phyloP scores from a whole-genome alignment of 2,113 vertebrate species.

The Chlorocebus sabaeus region DNA sequence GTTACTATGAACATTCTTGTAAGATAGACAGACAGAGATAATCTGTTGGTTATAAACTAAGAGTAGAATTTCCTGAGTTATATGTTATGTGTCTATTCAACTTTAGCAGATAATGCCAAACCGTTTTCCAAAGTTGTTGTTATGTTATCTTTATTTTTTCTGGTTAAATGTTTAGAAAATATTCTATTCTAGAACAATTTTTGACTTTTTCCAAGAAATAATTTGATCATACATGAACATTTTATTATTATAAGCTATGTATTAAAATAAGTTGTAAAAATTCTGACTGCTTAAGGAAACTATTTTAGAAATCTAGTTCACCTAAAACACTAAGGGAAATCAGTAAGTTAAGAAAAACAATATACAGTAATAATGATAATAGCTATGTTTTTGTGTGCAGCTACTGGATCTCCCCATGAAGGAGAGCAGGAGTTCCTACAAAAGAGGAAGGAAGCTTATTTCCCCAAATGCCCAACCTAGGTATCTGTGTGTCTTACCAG shows the following conservation, averaged over 20 bases:
- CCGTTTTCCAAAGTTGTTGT: background rate
- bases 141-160: background rate
- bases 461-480: background rate
- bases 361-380: background rate
- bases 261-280: background rate
- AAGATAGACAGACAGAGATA: background rate
- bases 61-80: background rate
- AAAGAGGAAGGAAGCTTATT: background rate
- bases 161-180: constrained; percentile 11
- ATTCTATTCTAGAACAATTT: background rate
- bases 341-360: background rate
- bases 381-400: background rate
- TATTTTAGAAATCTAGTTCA: constrained; percentile 27
- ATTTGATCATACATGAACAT: background rate
- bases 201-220: background rate
- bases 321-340: background rate
- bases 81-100: background rate
- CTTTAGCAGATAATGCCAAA: background rate
- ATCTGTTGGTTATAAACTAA: background rate
- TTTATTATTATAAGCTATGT: background rate
- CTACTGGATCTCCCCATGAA: background rate
- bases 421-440: background rate
- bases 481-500: background rate
- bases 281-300: background rate
- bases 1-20: background rate